Evolutionary conservation across 2,113 vertebrate genomes (phyloP), one percentile per base, ranked within the genome.

Genomic region (Pygoscelis adeliae): DNA sequence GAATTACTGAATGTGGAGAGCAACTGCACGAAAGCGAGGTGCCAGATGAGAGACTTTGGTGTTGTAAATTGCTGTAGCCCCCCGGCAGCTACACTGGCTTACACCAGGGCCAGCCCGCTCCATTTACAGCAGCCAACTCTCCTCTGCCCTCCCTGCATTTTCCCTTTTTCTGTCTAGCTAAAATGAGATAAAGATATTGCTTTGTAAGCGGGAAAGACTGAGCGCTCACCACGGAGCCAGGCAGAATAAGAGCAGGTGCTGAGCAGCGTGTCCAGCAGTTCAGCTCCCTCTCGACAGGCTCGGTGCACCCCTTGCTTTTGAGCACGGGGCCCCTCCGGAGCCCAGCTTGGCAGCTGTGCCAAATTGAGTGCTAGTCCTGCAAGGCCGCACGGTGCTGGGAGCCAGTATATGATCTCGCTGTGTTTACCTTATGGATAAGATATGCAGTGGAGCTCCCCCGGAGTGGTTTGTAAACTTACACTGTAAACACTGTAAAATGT

Each of bases 401-500:
- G 56, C 81, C n/a, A 21, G 4, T 32, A 5, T 53, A 49, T 19
- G 58, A 62, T 61, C 87, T 69, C 1, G 0, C 71, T 21, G 4
- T 56, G n/a, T 82, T 96, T 91, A 49, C 61, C 30, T 86, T 67
- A 25, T 15, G 61, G 69, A 42, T 84, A 58, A 83, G 62, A 52
- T 79, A 73, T 29, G 63, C 58, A 27, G 34, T 9, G 42, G 29
- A 49, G 66, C 93, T 88, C 72, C 59, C 50, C 55, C 6, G 18
- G 59, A 69, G 50, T 23, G 81, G 72, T 92, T 90, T 96, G 65
- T 89, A 89, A 93, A 77, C 61, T 44, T 76, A 66, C 17, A 67
- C 47, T 86, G 22, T 83, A 63, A 97, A 82, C 87, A 90, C 34
- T 92, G 65, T 74, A 83, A 84, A 74, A 61, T 53, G 77, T 95